phyloP scores from a whole-genome alignment of 1,140 invertebrate species.

The Venustaconcha ellipsiformis region DNA sequence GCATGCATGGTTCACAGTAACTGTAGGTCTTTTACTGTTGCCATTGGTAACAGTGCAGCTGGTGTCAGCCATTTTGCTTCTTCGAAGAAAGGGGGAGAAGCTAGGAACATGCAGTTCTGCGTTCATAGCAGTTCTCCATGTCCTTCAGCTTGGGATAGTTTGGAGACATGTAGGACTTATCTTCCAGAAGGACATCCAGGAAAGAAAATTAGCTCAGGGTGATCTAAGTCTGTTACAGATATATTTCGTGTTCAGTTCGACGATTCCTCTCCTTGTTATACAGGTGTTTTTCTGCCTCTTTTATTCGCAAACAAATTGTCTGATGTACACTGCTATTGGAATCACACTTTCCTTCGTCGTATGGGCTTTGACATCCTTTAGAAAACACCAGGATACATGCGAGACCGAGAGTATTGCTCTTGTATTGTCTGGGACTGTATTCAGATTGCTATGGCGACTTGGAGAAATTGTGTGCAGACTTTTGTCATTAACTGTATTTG shows the following conservation, averaged over 20 bases:
- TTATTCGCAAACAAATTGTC: conserved; percentile 73
- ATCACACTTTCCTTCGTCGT: conserved; percentile 87
- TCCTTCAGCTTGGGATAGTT: conserved; percentile 84
- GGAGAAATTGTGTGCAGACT: conserved; percentile 88
- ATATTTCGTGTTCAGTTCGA: conserved; percentile 88
- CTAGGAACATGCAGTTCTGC: conserved; percentile 33
- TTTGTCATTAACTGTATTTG: conserved; percentile 86
- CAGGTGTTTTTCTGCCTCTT: conserved; percentile 80
- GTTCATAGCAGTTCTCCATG: conserved; percentile 76
- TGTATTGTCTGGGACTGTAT: conserved; percentile 90
- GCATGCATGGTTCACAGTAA: conserved; percentile 48
- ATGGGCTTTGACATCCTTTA: conserved; percentile 91
- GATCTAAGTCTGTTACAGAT: conserved; percentile 84
- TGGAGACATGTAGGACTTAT: conserved; percentile 91
- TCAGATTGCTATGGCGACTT: conserved; percentile 79
- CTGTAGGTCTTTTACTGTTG: conserved; percentile 48
- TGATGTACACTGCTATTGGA: conserved; percentile 86
- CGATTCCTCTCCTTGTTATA: conserved; percentile 87
- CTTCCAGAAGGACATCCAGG: conserved; percentile 84
- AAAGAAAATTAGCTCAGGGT: conserved; percentile 83
- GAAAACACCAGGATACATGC: conserved; percentile 79
- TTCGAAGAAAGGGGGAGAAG: conserved; percentile 43
- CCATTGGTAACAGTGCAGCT: conserved; percentile 54
- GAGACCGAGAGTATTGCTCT: conserved; percentile 85
- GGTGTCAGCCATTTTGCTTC: conserved; percentile 50